Conservation (phyloP, 2,113 vertebrate species). For the Sturnira hondurensis region DNA sequence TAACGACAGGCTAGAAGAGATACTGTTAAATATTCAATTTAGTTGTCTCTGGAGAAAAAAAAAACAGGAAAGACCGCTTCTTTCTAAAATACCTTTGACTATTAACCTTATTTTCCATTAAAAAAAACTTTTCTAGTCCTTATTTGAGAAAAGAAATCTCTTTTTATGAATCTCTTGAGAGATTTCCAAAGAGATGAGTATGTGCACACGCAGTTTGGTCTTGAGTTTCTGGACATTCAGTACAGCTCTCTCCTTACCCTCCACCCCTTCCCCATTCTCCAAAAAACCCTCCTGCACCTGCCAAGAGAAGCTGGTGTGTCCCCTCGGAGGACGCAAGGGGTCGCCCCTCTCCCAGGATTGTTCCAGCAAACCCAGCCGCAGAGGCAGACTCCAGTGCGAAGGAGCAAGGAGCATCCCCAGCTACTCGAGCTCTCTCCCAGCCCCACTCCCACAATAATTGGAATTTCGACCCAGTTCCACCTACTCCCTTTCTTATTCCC, state of each 20-base stretch:
- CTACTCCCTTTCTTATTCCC: not conserved
- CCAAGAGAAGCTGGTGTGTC: conserved; percentile 40
- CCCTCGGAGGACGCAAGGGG: conserved; percentile 78
- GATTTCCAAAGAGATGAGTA: not conserved
- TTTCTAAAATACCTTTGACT: not conserved
- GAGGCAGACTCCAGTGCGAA: not conserved
- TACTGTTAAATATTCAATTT: not conserved
- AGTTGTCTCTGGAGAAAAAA: not conserved
- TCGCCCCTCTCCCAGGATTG: conserved; percentile 76
- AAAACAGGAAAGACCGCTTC: not conserved
- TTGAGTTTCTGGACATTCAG: not conserved
- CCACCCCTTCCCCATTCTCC: not conserved
- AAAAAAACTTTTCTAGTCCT: not conserved
- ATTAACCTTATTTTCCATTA: not conserved
- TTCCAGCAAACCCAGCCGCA: not conserved
- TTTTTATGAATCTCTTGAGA: not conserved
- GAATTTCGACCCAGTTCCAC: not conserved
- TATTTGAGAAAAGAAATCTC: not conserved
- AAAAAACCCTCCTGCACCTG: conserved; percentile 67
- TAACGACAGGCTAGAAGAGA: not conserved
- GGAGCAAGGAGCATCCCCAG: not conserved
- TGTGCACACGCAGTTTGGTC: not conserved
- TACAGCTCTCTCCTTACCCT: not conserved
- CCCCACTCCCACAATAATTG: not conserved
- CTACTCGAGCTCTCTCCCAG: not conserved